These are phyloP conservation scores for Lucilia cuprina DNA, from an alignment of 1,140 invertebrate species.

Conservation along the genomic window DNA sequence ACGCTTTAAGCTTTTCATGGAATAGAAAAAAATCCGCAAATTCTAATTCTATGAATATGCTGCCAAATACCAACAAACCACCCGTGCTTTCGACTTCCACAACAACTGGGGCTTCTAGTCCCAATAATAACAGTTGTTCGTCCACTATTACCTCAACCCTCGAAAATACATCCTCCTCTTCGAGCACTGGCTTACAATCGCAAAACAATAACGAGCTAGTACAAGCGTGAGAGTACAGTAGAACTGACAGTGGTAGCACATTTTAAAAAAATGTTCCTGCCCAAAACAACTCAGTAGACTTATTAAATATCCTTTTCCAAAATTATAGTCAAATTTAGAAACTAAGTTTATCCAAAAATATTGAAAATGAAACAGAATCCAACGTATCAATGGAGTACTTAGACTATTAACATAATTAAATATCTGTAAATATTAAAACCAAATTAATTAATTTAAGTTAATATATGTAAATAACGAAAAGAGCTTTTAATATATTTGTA, in stretches of 20 bases:
- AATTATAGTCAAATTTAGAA: slow-evolving; percentile 23
- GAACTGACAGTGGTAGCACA: background rate
- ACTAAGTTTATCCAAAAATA: background rate
- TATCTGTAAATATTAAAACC: slow-evolving; percentile 10
- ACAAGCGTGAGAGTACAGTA: slow-evolving; percentile 24
- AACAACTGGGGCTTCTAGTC: slow-evolving; percentile 49
- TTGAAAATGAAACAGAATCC: background rate
- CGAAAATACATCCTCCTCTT: slow-evolving; percentile 44
- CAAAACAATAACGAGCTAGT: slow-evolving; percentile 30
- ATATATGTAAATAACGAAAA: background rate
- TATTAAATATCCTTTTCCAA: background rate
- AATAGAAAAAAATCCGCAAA: slow-evolving; percentile 39
- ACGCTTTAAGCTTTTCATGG: slow-evolving; percentile 56
- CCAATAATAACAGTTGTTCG: slow-evolving; percentile 56
- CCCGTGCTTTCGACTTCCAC: background rate
- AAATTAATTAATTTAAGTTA: background rate
- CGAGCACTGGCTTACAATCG: slow-evolving; percentile 28
- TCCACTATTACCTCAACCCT: slow-evolving; percentile 52
- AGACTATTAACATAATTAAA: background rate
- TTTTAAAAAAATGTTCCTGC: background rate
- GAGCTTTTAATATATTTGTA: slow-evolving; percentile 1
- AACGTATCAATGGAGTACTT: slow-evolving; percentile 20
- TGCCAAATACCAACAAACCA: background rate
- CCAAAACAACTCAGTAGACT: slow-evolving; percentile 10
- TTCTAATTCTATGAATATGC: slow-evolving; percentile 16